phyloP scores from a whole-genome alignment of 1,140 invertebrate genomes.

The Theocolax elegans region DNA sequence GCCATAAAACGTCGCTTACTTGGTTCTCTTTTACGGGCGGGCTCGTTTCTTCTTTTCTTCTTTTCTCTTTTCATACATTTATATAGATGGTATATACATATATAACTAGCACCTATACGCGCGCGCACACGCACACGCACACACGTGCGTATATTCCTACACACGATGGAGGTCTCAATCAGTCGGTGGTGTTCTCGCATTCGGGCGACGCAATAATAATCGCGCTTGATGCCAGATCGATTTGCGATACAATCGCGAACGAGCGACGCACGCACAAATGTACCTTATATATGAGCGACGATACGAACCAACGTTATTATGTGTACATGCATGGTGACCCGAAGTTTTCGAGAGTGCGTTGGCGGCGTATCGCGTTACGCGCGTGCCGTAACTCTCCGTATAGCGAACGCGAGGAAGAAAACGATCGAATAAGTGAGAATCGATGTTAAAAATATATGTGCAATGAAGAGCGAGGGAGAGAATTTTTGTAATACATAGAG shows the following conservation, averaged over 20 bases:
- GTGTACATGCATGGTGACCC: background rate
- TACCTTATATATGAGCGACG: slow-evolving; percentile 19
- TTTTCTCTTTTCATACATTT: too few species aligned
- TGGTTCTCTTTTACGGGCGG: slow-evolving; percentile 1
- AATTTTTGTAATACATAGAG: too few species aligned
- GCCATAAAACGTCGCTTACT: slow-evolving; percentile 14
- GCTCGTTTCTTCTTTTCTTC: background rate
- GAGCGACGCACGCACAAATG: background rate
- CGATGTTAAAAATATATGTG: background rate
- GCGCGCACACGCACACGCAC: slow-evolving; percentile 43
- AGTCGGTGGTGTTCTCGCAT: background rate
- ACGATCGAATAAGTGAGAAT: background rate
- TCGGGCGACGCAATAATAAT: slow-evolving; percentile 61
- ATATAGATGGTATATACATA: too few species aligned
- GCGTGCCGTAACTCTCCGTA: background rate
- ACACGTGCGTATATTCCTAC: slow-evolving; percentile 13
- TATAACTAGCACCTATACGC: too few species aligned
- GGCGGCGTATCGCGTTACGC: slow-evolving; percentile 35
- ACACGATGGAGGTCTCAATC: slow-evolving; percentile 58
- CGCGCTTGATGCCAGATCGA: slow-evolving; percentile 60
- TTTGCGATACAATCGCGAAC: slow-evolving; percentile 53
- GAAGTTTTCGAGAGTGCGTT: slow-evolving; percentile 37
- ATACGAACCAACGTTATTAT: background rate
- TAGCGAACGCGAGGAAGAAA: background rate
- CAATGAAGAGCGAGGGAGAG: background rate